phyloP scores from a whole-genome alignment of 2,888 invertebrate genomes.

The Lasioglossum pauxillum region DNA sequence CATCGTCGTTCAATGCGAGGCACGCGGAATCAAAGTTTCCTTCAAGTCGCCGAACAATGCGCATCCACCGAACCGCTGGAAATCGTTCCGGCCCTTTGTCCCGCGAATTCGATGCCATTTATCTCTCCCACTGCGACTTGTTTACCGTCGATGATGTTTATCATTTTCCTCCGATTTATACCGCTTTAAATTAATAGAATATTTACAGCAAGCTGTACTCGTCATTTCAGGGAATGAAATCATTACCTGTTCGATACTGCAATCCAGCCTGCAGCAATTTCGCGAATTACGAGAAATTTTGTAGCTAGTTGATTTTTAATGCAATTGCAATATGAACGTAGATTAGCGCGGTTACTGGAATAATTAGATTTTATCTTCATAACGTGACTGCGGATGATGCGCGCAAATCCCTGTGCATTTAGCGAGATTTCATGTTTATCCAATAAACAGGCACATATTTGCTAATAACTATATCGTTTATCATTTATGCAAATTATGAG shows the following conservation, averaged over 20 bases:
- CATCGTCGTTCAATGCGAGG: constrained; percentile 2
- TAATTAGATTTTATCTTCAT: not conserved
- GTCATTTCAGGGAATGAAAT: no score
- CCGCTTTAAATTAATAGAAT: not conserved
- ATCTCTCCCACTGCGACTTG: not conserved
- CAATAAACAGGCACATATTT: not conserved
- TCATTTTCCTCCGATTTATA: not conserved
- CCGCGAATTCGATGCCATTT: not conserved
- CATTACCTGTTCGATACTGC: no score
- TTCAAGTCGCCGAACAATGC: not conserved
- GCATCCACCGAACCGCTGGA: not conserved
- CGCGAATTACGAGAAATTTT: not conserved
- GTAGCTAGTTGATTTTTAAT: not conserved
- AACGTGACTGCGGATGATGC: not conserved
- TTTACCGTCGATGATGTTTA: not conserved
- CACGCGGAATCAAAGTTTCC: constrained; percentile 6
- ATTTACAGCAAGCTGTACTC: no score
- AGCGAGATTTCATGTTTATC: not conserved
- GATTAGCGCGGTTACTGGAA: not conserved
- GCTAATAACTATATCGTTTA: not conserved
- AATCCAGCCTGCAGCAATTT: not conserved
- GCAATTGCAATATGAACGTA: not conserved
- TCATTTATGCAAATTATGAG: not conserved
- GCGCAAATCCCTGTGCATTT: no score
- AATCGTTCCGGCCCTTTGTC: not conserved